Conservation (phyloP, 2,113 vertebrate species). For the Syngnathoides biaculeatus region DNA sequence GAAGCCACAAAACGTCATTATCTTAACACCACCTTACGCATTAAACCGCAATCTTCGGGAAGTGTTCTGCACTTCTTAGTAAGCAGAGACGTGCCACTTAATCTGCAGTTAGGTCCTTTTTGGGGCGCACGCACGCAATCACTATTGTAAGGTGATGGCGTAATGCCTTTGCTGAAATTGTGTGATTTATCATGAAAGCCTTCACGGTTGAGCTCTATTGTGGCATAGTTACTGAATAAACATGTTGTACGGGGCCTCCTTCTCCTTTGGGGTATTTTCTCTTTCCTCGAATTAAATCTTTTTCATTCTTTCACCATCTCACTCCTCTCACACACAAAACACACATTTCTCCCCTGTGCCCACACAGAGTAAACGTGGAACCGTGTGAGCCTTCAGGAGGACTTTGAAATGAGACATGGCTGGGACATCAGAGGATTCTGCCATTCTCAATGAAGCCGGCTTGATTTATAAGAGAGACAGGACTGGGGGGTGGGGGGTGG, state of each 20-base stretch:
- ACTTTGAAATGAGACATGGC: slow-evolving; percentile 75
- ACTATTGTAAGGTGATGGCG: slow-evolving; percentile 11
- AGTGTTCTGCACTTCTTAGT: slow-evolving; percentile 37
- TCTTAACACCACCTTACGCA: slow-evolving; percentile 29
- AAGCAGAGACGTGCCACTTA: slow-evolving; percentile 15
- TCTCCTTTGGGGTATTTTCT: slow-evolving; percentile 36
- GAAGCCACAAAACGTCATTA: slow-evolving; percentile 47
- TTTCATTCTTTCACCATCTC: slow-evolving; percentile 13
- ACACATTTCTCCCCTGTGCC: slow-evolving; percentile 44
- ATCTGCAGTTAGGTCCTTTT: slow-evolving; percentile 8
- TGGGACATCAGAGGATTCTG: slow-evolving; percentile 67
- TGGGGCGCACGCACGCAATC: slow-evolving; percentile 6
- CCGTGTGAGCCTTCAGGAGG: slow-evolving; percentile 60
- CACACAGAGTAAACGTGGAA: slow-evolving; percentile 61
- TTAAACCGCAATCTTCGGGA: slow-evolving; percentile 30
- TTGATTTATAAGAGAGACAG: slow-evolving; percentile 75
- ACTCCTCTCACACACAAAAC: slow-evolving; percentile 10
- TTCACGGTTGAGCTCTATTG: slow-evolving; percentile 46
- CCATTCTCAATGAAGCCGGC: slow-evolving; percentile 59
- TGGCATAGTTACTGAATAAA: slow-evolving; percentile 56
- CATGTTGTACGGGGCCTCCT: slow-evolving; percentile 44
- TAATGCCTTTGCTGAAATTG: slow-evolving; percentile 34
- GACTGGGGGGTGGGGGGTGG: slow-evolving; percentile 46
- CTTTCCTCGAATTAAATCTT: slow-evolving; percentile 36
- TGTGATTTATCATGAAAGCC: slow-evolving; percentile 52